phyloP scores from a whole-genome alignment of 2,888 invertebrate genomes.

The Stomorhina lunata region DNA sequence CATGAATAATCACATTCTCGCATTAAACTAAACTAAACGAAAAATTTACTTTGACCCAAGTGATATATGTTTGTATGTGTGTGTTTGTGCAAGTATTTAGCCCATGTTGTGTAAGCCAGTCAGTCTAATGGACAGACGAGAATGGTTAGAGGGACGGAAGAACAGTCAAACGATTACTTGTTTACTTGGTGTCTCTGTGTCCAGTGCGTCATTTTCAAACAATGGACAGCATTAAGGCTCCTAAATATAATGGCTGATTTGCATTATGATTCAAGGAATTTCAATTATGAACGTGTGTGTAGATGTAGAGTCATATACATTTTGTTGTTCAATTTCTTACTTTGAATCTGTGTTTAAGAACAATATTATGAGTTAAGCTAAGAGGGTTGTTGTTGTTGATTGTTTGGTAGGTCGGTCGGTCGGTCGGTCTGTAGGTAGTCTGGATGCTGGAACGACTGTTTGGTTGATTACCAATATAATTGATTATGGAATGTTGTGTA shows the following conservation, averaged over 20 bases:
- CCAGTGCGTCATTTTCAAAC: not conserved
- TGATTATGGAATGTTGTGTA: slow-evolving; percentile 2
- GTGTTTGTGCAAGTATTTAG: no score
- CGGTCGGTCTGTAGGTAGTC: no score
- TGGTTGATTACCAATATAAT: not conserved
- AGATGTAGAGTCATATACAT: no score
- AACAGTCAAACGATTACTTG: not conserved
- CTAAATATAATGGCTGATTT: slow-evolving; percentile 6
- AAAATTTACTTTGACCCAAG: not conserved
- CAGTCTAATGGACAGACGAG: no score
- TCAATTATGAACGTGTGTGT: not conserved
- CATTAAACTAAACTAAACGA: slow-evolving; percentile 11
- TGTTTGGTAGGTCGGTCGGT: not conserved
- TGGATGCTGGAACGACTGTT: not conserved
- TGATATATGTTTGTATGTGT: no score
- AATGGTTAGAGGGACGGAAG: no score
- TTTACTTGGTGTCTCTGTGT: not conserved
- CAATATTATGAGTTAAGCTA: not conserved
- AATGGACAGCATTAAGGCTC: not conserved
- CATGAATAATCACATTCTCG: slow-evolving; percentile 19
- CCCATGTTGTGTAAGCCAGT: not conserved
- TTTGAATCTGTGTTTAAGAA: not conserved
- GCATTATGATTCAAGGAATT: not conserved
- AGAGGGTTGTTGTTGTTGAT: no score
- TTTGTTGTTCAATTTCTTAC: not conserved